phyloP scores from a whole-genome alignment of 1,140 invertebrate species.

The Kradibia gibbosae region DNA sequence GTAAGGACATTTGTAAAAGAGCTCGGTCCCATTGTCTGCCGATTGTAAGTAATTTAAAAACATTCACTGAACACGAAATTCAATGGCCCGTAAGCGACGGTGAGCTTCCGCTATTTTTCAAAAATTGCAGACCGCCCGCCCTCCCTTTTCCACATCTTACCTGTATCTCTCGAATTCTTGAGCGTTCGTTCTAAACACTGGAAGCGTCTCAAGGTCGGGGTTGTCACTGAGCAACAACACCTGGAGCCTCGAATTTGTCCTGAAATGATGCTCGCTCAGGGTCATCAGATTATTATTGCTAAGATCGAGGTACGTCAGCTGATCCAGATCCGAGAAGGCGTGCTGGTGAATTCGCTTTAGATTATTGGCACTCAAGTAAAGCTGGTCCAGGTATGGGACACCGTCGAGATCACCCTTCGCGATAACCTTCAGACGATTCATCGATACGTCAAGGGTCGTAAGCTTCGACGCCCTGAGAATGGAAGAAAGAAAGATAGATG shows the following conservation, averaged over 20 bases:
- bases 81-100: neutral
- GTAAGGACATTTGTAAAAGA: too few relatives aligned
- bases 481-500: neutral
- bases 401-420: conserved; percentile 78
- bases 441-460: conserved; percentile 77
- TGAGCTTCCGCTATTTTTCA: neutral
- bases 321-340: conserved; percentile 77
- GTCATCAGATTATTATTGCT: conserved; percentile 78
- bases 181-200: conserved; percentile 67
- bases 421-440: conserved; percentile 77
- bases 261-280: conserved; percentile 78
- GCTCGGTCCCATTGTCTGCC: too few relatives aligned
- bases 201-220: conserved; percentile 75
- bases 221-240: conserved; percentile 80
- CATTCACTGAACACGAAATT: too few relatives aligned
- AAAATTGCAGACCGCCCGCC: neutral
- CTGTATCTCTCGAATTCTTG: conserved; percentile 62
- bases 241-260: conserved; percentile 78
- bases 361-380: conserved; percentile 77
- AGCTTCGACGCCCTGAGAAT: conserved; percentile 72
- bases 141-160: conserved; percentile 49
- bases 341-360: conserved; percentile 79
- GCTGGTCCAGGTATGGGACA: conserved; percentile 76
- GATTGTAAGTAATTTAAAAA: too few relatives aligned
- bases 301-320: conserved; percentile 78